Evolutionary conservation across 2,113 vertebrate species (phyloP).

Genomic region (Formicarius rufipectus): DNA sequence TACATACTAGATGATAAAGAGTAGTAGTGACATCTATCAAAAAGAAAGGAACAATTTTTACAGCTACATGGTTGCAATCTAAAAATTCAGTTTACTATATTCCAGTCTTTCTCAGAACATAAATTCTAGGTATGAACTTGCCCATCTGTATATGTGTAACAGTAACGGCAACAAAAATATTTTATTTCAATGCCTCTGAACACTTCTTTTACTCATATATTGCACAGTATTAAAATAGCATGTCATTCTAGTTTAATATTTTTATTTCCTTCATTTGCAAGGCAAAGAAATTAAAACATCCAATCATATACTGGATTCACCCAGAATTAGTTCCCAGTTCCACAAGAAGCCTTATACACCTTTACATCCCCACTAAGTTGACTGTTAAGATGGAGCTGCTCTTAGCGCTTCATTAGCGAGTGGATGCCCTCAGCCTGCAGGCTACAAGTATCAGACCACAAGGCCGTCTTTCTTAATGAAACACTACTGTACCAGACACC

Average conservation of each 20-base stretch:
- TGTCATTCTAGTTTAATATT: background rate
- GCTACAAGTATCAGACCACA: background rate
- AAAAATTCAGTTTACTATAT: background rate
- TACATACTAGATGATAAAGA: background rate
- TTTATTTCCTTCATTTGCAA: background rate
- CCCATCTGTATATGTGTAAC: background rate
- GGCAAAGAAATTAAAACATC: background rate
- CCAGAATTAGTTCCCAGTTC: background rate
- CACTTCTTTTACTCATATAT: background rate
- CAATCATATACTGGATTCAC: background rate
- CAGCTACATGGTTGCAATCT: background rate
- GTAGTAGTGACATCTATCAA: background rate
- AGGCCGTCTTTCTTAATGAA: background rate
- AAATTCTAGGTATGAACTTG: background rate
- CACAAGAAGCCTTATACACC: background rate
- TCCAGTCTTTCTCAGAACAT: background rate
- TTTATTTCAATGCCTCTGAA: background rate
- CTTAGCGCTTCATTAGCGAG: background rate
- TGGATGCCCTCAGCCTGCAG: background rate
- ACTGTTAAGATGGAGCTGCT: background rate
- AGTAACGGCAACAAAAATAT: background rate
- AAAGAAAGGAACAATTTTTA: conserved; percentile 11
- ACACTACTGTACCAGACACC: background rate
- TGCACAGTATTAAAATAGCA: background rate
- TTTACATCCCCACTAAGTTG: background rate